phyloP scores from a whole-genome alignment of 2,797 vertebrate species.

The Coracias cyanogaster region DNA sequence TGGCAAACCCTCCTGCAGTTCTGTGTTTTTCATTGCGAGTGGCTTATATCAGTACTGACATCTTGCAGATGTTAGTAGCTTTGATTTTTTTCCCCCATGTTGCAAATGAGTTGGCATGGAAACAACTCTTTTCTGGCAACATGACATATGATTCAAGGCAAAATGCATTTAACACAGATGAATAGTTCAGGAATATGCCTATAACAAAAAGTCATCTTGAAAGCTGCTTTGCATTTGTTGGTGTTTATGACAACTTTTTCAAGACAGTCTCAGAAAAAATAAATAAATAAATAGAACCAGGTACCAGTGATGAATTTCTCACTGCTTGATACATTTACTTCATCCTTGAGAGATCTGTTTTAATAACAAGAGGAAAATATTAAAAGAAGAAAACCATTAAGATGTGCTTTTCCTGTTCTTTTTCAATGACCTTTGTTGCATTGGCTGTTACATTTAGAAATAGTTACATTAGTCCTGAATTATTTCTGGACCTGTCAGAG shows the following conservation, averaged over 20 bases:
- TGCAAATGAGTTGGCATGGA: conserved; percentile 88
- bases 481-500: not conserved
- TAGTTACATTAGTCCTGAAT: not conserved
- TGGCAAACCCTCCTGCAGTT: conserved; percentile 76
- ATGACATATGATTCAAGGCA: conserved; percentile 85
- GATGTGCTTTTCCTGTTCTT: not conserved
- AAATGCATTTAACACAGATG: conserved; percentile 86
- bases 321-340: not conserved
- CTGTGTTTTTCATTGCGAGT: conserved; percentile 80
- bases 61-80: conserved; percentile 85
- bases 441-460: not conserved
- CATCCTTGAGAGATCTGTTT: not conserved
- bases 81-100: conserved; percentile 78
- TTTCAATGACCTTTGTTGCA: not conserved
- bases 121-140: conserved; percentile 85
- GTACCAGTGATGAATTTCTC: conserved; percentile 19
- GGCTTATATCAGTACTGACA: conserved; percentile 81
- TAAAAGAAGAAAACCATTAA: not conserved
- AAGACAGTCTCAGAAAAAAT: conserved; percentile 17
- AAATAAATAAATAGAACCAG: not conserved
- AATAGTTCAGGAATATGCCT: conserved; percentile 83
- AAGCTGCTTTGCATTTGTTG: conserved; percentile 81
- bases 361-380: conserved; percentile 7
- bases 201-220: conserved; percentile 81
- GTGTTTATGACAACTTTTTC: conserved; percentile 82